A percentile compares a stretch with the other conserved stretches of the same genome.
Conservation (phyloP, 2,888 invertebrate genomes). For the Apocheima hispidaria region DNA sequence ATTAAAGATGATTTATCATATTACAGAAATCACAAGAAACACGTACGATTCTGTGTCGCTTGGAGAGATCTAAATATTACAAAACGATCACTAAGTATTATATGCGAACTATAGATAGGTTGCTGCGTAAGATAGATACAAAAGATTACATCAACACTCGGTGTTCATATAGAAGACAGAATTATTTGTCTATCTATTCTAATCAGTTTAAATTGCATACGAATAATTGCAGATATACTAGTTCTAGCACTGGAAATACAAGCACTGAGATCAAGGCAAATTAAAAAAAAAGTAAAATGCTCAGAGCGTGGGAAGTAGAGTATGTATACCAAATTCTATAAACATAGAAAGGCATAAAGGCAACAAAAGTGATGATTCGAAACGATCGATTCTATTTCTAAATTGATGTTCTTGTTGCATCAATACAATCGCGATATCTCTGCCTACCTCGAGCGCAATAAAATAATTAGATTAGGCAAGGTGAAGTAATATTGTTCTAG, state of each 20-base stretch:
- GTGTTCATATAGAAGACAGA: neutral
- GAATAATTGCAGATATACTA: slow-evolving; percentile 15
- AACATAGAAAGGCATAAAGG: neutral
- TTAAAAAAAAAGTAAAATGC: slow-evolving; percentile 10
- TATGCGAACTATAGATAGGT: slow-evolving; percentile 2
- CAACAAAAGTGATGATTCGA: neutral
- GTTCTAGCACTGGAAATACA: slow-evolving; percentile 12
- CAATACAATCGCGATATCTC: neutral
- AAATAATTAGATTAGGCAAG: neutral
- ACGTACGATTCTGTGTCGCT: neutral
- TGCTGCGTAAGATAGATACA: slow-evolving; percentile 10
- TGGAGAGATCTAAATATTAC: neutral
- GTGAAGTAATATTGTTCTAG: neutral
- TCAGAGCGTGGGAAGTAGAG: slow-evolving; percentile 5
- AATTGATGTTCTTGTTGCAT: neutral
- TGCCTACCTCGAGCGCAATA: neutral
- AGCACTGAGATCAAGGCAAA: slow-evolving; percentile 10
- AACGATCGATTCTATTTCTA: neutral
- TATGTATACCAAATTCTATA: neutral
- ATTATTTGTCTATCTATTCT: slow-evolving; percentile 12
- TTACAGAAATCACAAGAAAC: neutral
- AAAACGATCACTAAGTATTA: neutral
- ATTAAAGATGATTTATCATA: neutral
- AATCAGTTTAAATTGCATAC: slow-evolving; percentile 18
- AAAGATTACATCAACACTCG: slow-evolving; percentile 8